Percentiles rank a stretch among this genome's conserved stretches.
phyloP scores from a whole-genome alignment of 1,140 invertebrate genomes.

The Pseudomyrmex dendroicus region DNA sequence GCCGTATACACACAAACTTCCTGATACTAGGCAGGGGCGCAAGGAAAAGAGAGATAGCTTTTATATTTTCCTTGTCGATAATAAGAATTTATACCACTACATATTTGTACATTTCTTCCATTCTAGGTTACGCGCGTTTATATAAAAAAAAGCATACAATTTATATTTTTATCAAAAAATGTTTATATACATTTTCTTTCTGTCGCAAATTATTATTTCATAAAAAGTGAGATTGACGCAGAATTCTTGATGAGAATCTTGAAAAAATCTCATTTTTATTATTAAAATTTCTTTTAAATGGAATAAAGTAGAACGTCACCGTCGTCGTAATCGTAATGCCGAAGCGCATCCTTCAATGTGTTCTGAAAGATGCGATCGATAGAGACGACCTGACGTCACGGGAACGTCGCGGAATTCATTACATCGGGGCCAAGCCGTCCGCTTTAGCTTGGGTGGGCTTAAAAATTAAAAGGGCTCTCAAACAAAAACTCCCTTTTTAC shows the following conservation, averaged over 20 bases:
- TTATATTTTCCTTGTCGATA: not conserved
- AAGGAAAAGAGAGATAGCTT: not conserved
- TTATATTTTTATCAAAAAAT: not conserved
- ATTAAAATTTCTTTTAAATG: slow-evolving; percentile 52
- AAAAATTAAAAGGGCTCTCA: slow-evolving; percentile 83
- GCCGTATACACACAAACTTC: slow-evolving; percentile 73
- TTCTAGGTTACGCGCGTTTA: not conserved
- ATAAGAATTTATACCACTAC: not conserved
- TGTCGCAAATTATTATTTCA: not conserved
- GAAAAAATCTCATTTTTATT: slow-evolving; percentile 57
- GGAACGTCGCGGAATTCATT: slow-evolving; percentile 79
- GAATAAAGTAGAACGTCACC: slow-evolving; percentile 57
- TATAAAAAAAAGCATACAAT: not conserved
- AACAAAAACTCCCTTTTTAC: slow-evolving; percentile 75
- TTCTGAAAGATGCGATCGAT: slow-evolving; percentile 77
- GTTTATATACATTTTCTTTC: not conserved
- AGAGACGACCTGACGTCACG: slow-evolving; percentile 76
- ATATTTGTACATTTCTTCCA: not conserved
- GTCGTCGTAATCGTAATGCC: slow-evolving; percentile 74
- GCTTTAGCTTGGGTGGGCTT: slow-evolving; percentile 72
- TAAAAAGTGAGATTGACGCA: not conserved
- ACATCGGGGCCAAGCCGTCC: slow-evolving; percentile 61
- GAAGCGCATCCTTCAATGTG: slow-evolving; percentile 74
- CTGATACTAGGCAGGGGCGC: slow-evolving; percentile 15
- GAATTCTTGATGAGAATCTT: not conserved